A percentile compares a stretch with the other conserved stretches of the same genome.
Evolutionary conservation across 2,888 invertebrate species (phyloP).

Genomic region (Megastigmus dorsalis): DNA sequence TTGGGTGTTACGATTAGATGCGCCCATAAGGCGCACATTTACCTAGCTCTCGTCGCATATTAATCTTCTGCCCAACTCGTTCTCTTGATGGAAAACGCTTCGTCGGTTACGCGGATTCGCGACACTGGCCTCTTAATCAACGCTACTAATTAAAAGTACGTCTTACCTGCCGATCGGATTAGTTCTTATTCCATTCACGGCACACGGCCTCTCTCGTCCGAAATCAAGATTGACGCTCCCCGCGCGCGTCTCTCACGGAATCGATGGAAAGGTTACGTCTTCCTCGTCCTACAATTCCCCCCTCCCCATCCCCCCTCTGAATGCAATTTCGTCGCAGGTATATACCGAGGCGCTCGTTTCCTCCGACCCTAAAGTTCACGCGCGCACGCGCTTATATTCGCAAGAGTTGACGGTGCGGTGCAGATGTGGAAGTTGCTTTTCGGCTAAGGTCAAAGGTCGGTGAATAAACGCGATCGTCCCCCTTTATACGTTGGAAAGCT

Average conservation of each 20-base stretch:
- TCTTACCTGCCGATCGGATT: background rate
- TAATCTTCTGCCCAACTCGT: too few species aligned
- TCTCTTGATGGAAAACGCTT: too few species aligned
- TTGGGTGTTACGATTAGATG: too few species aligned
- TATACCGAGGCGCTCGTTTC: background rate
- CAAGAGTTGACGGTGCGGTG: slow-evolving; percentile 23
- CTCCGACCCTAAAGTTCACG: slow-evolving; percentile 50
- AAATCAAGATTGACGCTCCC: slow-evolving; percentile 61
- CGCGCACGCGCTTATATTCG: slow-evolving; percentile 35
- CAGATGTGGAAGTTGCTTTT: background rate
- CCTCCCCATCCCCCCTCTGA: slow-evolving; percentile 35
- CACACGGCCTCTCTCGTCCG: slow-evolving; percentile 59
- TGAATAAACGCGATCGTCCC: background rate
- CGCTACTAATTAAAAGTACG: too few species aligned
- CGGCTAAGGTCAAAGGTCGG: slow-evolving; percentile 24
- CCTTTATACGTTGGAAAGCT: too few species aligned
- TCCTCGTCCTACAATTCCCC: slow-evolving; percentile 54
- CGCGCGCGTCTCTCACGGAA: background rate
- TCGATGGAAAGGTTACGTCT: slow-evolving; percentile 49
- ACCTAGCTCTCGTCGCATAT: too few species aligned
- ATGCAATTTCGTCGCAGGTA: slow-evolving; percentile 52
- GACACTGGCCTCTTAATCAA: too few species aligned
- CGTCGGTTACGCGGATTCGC: too few species aligned
- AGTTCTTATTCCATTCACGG: slow-evolving; percentile 38
- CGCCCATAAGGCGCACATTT: too few species aligned